Percentiles rank a stretch among this genome's conserved stretches.
Conservation (phyloP, 23 tunicate genomes). For the Halocynthia aurantium region DNA sequence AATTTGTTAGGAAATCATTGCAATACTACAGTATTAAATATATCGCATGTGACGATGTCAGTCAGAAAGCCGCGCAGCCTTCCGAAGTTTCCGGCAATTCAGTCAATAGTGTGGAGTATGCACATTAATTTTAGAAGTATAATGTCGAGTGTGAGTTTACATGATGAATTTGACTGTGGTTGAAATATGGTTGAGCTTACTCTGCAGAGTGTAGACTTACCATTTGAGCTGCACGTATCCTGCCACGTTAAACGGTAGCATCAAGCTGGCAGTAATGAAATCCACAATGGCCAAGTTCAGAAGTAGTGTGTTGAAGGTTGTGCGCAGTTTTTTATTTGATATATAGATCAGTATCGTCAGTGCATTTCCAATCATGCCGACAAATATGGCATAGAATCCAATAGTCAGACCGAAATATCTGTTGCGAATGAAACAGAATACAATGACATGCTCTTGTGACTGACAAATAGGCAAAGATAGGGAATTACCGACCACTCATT, state of each 20-base stretch:
- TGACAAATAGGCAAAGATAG: no score
- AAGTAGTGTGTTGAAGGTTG: slow-evolving; percentile 72
- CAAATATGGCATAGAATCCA: slow-evolving; percentile 54
- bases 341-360: slow-evolving; percentile 75
- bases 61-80: no score
- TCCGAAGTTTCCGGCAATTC: no score
- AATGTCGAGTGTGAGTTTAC: no score
- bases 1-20: no score
- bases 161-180: not conserved
- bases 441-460: not conserved
- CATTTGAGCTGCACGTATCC: slow-evolving; percentile 89
- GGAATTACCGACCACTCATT: no score
- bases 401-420: slow-evolving; percentile 72
- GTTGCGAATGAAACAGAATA: not conserved
- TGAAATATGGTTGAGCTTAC: not conserved
- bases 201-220: slow-evolving; percentile 42
- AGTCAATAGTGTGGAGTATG: no score
- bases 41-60: no score
- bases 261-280: slow-evolving; percentile 62
- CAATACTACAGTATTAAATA: no score
- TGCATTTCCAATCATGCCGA: slow-evolving; percentile 72
- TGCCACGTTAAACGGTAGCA: slow-evolving; percentile 91
- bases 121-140: no score
- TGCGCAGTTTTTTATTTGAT: slow-evolving; percentile 57
- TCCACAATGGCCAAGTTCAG: slow-evolving; percentile 83